phyloP scores from a whole-genome alignment of 2,113 vertebrate species.

The Istiophorus platypterus region DNA sequence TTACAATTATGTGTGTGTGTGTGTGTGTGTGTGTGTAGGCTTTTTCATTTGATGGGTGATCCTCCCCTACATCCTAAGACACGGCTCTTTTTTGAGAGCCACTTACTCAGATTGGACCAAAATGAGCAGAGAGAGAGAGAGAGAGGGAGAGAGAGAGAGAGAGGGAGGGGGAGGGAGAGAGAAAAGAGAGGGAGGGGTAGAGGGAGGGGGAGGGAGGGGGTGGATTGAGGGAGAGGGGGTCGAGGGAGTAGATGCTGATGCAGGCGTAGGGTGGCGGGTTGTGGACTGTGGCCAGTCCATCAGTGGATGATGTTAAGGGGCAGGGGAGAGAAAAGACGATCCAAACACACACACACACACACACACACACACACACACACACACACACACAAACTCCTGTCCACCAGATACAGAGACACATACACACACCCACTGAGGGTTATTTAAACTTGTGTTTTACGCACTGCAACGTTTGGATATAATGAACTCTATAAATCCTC shows the following conservation, averaged over 20 bases:
- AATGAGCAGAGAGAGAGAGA: conserved; percentile 29
- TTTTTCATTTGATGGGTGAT: conserved; percentile 52
- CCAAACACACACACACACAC: too few relatives aligned
- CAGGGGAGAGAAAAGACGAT: background rate
- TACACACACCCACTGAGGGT: background rate
- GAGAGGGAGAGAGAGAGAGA: background rate
- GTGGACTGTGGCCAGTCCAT: conserved; percentile 40
- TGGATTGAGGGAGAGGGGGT: background rate
- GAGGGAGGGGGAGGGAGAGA: background rate
- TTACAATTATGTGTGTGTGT: background rate
- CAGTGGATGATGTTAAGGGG: conserved; percentile 31
- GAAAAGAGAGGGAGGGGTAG: background rate
- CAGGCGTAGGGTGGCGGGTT: background rate
- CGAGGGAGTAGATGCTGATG: conserved; percentile 16
- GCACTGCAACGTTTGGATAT: too few relatives aligned
- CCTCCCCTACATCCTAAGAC: conserved; percentile 11
- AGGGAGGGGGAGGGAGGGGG: background rate
- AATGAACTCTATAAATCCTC: background rate
- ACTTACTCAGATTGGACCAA: conserved; percentile 60
- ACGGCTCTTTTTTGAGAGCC: conserved; percentile 44
- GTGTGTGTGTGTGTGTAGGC: background rate
- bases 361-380: background rate
- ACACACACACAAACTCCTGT: background rate
- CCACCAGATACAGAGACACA: background rate
- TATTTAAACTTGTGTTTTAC: background rate